Evolutionary conservation across 2,113 vertebrate genomes (phyloP).

Genomic region (Rhabdomys dilectus): DNA sequence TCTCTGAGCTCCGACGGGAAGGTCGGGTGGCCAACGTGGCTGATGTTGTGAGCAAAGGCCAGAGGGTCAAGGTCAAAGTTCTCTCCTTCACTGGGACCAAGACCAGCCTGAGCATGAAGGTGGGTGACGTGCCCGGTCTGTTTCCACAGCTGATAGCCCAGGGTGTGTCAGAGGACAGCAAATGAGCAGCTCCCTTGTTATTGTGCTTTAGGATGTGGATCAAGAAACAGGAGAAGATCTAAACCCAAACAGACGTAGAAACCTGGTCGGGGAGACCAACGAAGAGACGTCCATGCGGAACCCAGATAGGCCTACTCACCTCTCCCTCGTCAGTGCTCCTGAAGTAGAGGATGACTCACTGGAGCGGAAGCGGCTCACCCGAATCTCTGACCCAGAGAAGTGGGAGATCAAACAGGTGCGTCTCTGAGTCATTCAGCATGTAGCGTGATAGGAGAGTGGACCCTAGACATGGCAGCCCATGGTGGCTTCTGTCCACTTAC

Average conservation of each 20-base stretch:
- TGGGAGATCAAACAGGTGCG: constrained; percentile 99
- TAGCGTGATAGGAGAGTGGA: neutral
- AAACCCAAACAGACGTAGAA: constrained; percentile 96
- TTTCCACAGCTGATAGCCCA: neutral
- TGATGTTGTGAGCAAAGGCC: constrained; percentile 98
- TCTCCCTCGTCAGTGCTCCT: constrained; percentile 93
- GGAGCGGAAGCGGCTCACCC: constrained; percentile 97
- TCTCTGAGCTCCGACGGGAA: constrained; percentile 96
- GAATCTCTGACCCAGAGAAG: constrained; percentile 98
- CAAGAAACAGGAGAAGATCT: constrained; percentile 98
- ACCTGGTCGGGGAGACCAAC: constrained; percentile 91
- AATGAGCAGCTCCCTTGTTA: neutral
- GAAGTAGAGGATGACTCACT: constrained; percentile 97
- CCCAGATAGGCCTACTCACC: constrained; percentile 95
- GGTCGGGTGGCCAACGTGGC: constrained; percentile 98
- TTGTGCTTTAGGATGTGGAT: constrained; percentile 93
- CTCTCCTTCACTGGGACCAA: constrained; percentile 99
- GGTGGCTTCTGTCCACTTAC: neutral
- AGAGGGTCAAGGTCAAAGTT: constrained; percentile 98
- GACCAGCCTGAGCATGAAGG: constrained; percentile 99
- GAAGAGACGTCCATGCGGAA: constrained; percentile 96
- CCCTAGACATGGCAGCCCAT: neutral
- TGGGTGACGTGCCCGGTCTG: constrained; percentile 68
- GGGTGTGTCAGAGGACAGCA: neutral
- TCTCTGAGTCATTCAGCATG: neutral